Base-by-base conservation (phyloP, 2,888 invertebrate genomes). In the Masnerella sp. region DNA sequence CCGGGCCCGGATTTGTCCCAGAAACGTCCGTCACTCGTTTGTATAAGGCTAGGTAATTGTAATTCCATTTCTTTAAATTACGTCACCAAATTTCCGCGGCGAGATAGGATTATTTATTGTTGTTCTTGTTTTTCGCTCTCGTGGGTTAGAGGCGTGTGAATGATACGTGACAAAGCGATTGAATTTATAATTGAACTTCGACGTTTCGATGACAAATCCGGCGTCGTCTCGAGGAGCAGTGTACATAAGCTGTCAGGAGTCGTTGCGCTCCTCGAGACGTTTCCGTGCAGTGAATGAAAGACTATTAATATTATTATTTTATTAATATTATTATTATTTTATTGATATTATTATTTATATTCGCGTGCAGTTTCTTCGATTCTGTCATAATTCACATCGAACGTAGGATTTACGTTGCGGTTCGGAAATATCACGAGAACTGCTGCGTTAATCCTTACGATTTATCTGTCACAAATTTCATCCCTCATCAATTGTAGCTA, bases 311-410 rank as follows among this genome's bases (percentile, higher is more conserved):
- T 51, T 54, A 61, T 59, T 51, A 70, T 72, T 67, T 64, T 22
- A 58, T 49, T 49, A 74, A 18, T 68, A 68, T 65, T 54, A 74
- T n/a, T n/a, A n/a, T 74, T 75, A 75, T 72, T 64, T 54, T 72
- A 74, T 74, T 68, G 54, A 69, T 70, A 69, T 75, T 78, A 79
- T 77, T 79, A 79, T 79, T 79, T 80, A 80, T 78, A 76, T 64
- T 73, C 72, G 74, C 77, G 76, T 76, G 67, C 71, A 72, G 30
- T 47, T 38, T 52, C 18, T 49, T 67, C 47, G 36, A 38, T 14
- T 59, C 58, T 59, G 36, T 58, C 65, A 43, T 65, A 62, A 15
- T 45, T 56, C 52, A 43, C 20, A 42, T 43, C 32, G 18, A 4
- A 32, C 34, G 28, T 12, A 7, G 58, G 40, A 43, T 58, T 42